Percentiles rank a stretch among this genome's conserved stretches.
Conservation (phyloP, 2,797 vertebrate species). For the Sternarchorhynchus goeldii region DNA sequence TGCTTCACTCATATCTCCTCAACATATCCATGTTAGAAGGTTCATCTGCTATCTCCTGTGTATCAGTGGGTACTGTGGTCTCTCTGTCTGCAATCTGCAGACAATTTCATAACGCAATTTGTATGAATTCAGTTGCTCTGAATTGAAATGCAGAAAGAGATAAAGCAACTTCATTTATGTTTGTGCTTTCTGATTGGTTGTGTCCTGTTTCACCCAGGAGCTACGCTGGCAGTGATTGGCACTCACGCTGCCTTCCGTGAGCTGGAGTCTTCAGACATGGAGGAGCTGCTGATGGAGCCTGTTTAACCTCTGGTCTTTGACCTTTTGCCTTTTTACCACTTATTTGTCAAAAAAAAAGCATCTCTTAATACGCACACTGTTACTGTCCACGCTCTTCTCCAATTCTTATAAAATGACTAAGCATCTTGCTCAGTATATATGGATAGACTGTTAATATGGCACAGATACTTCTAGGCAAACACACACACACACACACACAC, state of each 20-base stretch:
- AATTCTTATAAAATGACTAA: background rate
- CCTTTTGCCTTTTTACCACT: constrained; percentile 9
- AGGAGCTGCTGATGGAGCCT: constrained; percentile 87
- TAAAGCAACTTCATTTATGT: too few species aligned
- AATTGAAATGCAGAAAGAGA: too few species aligned
- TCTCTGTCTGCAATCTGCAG: too few species aligned
- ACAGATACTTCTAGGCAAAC: background rate
- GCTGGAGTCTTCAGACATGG: constrained; percentile 76
- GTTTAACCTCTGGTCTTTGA: constrained; percentile 72
- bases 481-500: background rate
- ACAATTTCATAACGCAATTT: too few species aligned
- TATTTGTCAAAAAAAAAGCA: constrained; percentile 37
- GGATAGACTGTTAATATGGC: background rate
- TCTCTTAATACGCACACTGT: constrained; percentile 51
- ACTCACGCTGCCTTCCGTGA: constrained; percentile 87
- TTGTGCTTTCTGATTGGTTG: constrained; percentile 5
- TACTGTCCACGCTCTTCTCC: constrained; percentile 33
- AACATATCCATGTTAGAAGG: background rate
- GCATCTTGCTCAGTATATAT: constrained; percentile 9
- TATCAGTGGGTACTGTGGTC: background rate
- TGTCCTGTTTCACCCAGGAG: constrained; percentile 72
- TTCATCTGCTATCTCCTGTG: background rate
- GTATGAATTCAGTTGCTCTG: too few species aligned
- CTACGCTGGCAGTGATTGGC: constrained; percentile 88
- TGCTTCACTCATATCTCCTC: background rate